A percentile compares a stretch with the other conserved stretches of the same genome.
phyloP scores from a whole-genome alignment of 2,113 vertebrate genomes.

The Amphiprion ocellaris region DNA sequence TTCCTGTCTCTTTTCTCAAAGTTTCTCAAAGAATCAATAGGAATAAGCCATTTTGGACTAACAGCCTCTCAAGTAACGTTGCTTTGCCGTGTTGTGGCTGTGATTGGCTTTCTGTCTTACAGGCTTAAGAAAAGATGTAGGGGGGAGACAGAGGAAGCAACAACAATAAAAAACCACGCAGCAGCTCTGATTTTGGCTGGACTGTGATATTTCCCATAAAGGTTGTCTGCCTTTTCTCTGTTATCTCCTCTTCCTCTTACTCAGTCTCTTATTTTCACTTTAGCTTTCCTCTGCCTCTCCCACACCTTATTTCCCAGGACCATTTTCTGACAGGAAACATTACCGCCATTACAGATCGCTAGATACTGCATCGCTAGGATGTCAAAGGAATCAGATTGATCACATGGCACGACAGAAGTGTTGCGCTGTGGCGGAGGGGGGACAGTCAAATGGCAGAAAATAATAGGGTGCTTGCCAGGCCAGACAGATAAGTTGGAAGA shows the following conservation, averaged over 20 bases:
- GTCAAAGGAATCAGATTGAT: constrained; percentile 82
- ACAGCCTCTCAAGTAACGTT: constrained; percentile 47
- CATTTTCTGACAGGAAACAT: constrained; percentile 80
- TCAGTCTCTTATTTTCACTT: constrained; percentile 54
- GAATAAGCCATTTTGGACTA: constrained; percentile 55
- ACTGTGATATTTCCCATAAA: constrained; percentile 66
- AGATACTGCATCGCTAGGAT: constrained; percentile 68
- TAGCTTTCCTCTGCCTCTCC: constrained; percentile 52
- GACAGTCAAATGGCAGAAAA: constrained; percentile 81
- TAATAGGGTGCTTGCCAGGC: constrained; percentile 76
- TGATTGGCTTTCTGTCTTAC: constrained; percentile 59
- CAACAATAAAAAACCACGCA: constrained; percentile 43
- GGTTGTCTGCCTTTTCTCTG: constrained; percentile 49
- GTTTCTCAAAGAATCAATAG: constrained; percentile 56
- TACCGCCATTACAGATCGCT: constrained; percentile 78
- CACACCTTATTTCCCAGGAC: constrained; percentile 51
- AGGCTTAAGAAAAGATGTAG: constrained; percentile 30
- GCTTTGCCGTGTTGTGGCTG: constrained; percentile 35
- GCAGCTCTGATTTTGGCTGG: constrained; percentile 38
- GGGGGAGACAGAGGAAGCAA: constrained; percentile 18
- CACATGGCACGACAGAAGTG: constrained; percentile 70
- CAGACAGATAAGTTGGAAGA: constrained; percentile 81
- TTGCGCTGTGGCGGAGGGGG: constrained; percentile 70
- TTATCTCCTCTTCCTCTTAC: constrained; percentile 51
- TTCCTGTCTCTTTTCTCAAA: constrained; percentile 18